Evolutionary conservation across 2,113 vertebrate species (phyloP).

Genomic region (Neolamprologus kungweensis): DNA sequence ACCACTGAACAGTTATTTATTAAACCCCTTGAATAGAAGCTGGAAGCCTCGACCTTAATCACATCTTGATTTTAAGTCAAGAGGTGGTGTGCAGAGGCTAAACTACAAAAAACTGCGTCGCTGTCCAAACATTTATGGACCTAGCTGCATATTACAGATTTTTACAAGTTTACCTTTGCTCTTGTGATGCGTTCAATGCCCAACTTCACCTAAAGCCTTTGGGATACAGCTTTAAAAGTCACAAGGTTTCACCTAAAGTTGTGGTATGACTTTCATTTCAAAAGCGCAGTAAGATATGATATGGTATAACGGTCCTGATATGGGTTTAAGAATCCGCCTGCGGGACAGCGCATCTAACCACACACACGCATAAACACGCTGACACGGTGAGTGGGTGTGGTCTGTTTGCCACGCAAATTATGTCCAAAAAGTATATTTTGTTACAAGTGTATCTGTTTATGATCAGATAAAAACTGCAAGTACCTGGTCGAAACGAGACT

Average conservation of each 20-base stretch:
- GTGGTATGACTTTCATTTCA: background rate
- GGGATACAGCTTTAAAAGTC: background rate
- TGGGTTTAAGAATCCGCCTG: background rate
- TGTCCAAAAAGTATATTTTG: background rate
- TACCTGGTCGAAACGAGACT: conserved; percentile 87
- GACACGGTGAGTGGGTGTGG: background rate
- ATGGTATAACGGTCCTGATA: background rate
- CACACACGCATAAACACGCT: background rate
- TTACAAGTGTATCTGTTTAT: background rate
- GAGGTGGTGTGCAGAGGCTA: background rate
- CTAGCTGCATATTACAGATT: background rate
- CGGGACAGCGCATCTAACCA: background rate
- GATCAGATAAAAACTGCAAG: background rate
- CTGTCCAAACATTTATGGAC: background rate
- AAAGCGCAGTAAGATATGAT: background rate
- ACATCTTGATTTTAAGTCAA: background rate
- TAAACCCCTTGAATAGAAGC: background rate
- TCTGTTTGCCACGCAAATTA: background rate
- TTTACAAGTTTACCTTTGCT: background rate
- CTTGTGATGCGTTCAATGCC: background rate
- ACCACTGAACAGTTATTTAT: background rate
- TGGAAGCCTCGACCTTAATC: background rate
- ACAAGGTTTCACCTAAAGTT: background rate
- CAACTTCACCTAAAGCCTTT: background rate
- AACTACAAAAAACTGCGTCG: background rate